Conservation (phyloP, 2,797 vertebrate genomes). For the Myripristis murdjan region DNA sequence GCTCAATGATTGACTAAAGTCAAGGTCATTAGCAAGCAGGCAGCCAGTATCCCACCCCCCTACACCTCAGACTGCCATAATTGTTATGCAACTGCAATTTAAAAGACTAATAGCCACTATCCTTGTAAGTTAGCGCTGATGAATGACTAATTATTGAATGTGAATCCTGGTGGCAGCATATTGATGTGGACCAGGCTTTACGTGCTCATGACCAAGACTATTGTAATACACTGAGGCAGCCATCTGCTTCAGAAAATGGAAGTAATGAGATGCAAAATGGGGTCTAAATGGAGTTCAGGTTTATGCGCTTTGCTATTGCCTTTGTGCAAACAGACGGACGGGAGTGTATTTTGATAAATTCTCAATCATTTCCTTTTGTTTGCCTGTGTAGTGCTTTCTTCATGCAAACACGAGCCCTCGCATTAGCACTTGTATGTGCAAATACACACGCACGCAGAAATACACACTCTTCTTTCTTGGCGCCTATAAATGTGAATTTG, state of each 20-base stretch:
- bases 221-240: conserved; percentile 20
- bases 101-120: conserved; percentile 16
- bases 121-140: background rate
- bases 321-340: too few relatives aligned
- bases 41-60: too few relatives aligned
- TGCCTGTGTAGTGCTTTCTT: too few relatives aligned
- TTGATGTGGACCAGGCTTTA: conserved; percentile 6
- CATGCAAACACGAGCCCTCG: background rate
- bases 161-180: conserved; percentile 22
- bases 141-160: conserved; percentile 8
- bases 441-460: background rate
- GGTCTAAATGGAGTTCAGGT: conserved; percentile 10
- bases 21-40: too few relatives aligned
- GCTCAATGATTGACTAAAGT: too few relatives aligned
- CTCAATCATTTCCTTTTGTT: too few relatives aligned
- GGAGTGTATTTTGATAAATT: too few relatives aligned
- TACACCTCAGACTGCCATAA: too few relatives aligned
- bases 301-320: background rate
- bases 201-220: background rate
- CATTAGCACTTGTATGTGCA: background rate
- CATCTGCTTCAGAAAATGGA: background rate
- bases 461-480: background rate
- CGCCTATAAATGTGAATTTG: background rate
- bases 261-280: background rate
- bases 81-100: too few relatives aligned